Percentiles rank a stretch among this genome's conserved stretches.
phyloP scores from a whole-genome alignment of 2,797 vertebrate species.

The Microchirus variegatus region DNA sequence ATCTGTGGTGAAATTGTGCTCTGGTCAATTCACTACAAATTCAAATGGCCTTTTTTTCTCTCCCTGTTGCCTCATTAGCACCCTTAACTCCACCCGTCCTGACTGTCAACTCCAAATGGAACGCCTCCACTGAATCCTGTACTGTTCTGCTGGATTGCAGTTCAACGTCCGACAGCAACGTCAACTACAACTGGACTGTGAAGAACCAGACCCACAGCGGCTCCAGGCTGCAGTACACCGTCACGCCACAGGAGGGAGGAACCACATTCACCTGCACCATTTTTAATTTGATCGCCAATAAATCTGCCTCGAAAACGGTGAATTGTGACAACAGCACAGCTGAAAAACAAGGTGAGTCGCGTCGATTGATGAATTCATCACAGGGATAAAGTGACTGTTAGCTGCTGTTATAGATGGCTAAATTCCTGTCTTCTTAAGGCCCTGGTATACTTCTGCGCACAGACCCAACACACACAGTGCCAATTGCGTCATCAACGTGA shows the following conservation, averaged over 20 bases:
- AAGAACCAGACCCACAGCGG: background rate
- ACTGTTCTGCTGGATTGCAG: slow-evolving; percentile 39
- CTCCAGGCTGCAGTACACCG: background rate
- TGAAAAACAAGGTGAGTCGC: background rate
- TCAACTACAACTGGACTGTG: slow-evolving; percentile 46
- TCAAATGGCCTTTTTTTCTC: background rate
- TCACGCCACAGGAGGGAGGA: background rate
- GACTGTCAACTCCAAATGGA: rapidly evolving
- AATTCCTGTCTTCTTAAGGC: too few species aligned
- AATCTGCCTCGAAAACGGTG: rapidly evolving
- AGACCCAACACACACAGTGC: too few species aligned
- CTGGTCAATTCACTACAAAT: too few species aligned
- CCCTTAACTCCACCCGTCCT: background rate
- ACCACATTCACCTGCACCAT: slow-evolving; percentile 41
- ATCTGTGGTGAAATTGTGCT: too few species aligned
- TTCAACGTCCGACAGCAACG: rapidly evolving
- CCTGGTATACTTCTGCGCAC: too few species aligned
- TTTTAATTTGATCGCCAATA: background rate
- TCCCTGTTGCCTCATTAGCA: slow-evolving; percentile 12
- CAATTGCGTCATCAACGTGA: too few species aligned
- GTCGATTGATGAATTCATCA: background rate
- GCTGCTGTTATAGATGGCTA: too few species aligned
- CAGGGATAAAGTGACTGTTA: too few species aligned
- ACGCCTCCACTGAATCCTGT: background rate
- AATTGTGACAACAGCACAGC: background rate